phyloP scores from a whole-genome alignment of 2,888 invertebrate genomes.

The Zygogramma bicolorata region DNA sequence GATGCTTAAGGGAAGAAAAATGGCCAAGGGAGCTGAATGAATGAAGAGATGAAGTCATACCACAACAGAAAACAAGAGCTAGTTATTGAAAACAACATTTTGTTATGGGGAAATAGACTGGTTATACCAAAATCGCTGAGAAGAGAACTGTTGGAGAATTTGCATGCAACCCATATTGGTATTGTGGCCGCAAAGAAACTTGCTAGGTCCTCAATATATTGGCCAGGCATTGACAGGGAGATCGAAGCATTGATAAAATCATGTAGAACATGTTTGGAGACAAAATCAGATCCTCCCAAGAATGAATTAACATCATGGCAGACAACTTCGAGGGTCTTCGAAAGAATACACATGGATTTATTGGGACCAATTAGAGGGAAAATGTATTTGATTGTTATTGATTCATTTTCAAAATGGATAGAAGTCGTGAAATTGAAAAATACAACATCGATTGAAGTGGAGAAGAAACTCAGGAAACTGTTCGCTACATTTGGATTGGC shows the following conservation, averaged over 20 bases:
- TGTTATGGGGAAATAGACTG: constrained; percentile 5
- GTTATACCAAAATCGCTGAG: neutral
- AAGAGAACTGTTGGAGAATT: neutral
- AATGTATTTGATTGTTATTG: neutral
- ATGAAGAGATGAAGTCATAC: constrained; percentile 15
- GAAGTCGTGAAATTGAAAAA: neutral
- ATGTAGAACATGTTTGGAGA: neutral
- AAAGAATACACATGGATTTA: neutral
- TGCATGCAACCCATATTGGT: constrained; percentile 6
- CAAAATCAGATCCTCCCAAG: neutral
- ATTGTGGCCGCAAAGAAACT: neutral
- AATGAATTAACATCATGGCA: neutral
- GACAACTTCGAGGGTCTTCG: neutral
- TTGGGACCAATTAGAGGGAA: neutral
- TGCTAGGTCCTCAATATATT: neutral
- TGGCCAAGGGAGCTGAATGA: neutral
- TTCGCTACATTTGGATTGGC: constrained; percentile 1
- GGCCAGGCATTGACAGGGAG: neutral
- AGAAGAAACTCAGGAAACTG: neutral
- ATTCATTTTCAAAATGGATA: neutral
- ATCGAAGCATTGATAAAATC: neutral
- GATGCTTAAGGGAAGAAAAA: constrained; percentile 1
- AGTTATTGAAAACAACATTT: neutral
- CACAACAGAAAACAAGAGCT: neutral
- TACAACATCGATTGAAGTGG: neutral